Evolutionary conservation across 2,888 invertebrate species (phyloP).

Genomic region (Tridacna gigas): DNA sequence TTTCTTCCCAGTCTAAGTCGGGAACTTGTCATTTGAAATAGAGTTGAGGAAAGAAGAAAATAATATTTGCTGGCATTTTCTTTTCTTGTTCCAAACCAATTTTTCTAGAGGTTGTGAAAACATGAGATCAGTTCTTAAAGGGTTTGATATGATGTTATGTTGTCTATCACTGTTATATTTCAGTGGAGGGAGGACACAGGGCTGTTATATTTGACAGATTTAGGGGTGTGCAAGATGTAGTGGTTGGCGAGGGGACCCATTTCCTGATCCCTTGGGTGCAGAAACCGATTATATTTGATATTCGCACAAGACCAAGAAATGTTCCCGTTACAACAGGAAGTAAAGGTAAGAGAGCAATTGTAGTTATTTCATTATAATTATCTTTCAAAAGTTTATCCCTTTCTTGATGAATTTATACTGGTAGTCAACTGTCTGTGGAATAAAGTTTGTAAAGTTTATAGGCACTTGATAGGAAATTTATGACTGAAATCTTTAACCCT

Average conservation of each 20-base stretch:
- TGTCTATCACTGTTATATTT: slow-evolving; percentile 21
- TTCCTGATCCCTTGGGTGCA: slow-evolving; percentile 99
- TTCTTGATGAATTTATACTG: too few species aligned
- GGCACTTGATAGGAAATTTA: too few species aligned
- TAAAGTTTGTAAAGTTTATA: too few species aligned
- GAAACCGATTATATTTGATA: slow-evolving; percentile 98
- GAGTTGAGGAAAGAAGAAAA: too few species aligned
- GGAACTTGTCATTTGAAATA: too few species aligned
- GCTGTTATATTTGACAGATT: slow-evolving; percentile 99
- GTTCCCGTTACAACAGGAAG: slow-evolving; percentile 98
- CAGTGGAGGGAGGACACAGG: slow-evolving; percentile 98
- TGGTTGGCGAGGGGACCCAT: slow-evolving; percentile 99
- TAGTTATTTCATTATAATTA: background rate
- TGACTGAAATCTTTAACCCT: too few species aligned
- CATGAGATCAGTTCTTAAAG: background rate
- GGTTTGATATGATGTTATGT: background rate
- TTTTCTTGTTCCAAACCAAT: background rate
- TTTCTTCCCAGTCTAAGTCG: too few species aligned
- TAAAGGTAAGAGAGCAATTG: slow-evolving; percentile 89
- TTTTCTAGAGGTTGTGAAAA: background rate
- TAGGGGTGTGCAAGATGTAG: slow-evolving; percentile 95
- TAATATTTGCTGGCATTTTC: background rate
- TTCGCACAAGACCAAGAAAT: slow-evolving; percentile 97
- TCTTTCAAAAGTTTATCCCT: too few species aligned
- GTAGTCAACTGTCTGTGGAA: too few species aligned